Evolutionary conservation across 2,113 vertebrate genomes (phyloP).

Genomic region (Tetrax tetrax): DNA sequence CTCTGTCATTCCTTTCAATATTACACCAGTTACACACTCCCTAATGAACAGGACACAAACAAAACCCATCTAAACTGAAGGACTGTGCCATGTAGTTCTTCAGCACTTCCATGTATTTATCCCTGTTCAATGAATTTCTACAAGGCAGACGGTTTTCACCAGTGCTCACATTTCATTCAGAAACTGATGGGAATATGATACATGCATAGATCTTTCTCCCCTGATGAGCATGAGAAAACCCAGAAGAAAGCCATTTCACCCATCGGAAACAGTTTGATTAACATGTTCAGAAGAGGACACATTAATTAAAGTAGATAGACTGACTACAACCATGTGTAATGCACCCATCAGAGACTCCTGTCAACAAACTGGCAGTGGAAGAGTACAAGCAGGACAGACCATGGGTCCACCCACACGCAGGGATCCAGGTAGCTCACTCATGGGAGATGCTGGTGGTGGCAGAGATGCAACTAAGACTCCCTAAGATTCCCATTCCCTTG

Average conservation of each 20-base stretch:
- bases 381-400: not conserved
- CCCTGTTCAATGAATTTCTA: not conserved
- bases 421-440: not conserved
- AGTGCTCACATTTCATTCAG: not conserved
- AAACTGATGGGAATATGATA: not conserved
- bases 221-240: not conserved
- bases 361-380: not conserved
- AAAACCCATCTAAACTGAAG: not conserved
- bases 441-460: not conserved
- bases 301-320: not conserved
- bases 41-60: not conserved
- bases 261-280: not conserved
- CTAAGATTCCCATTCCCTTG: not conserved
- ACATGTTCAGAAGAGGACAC: not conserved
- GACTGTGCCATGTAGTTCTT: not conserved
- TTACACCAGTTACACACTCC: not conserved
- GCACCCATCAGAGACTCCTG: not conserved
- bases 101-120: not conserved
- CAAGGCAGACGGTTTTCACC: not conserved
- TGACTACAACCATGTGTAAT: not conserved
- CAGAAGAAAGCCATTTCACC: not conserved
- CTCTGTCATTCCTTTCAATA: not conserved
- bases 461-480: not conserved
- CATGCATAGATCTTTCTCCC: not conserved
- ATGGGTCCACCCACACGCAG: rapidly evolving